Percentiles rank a stretch among this genome's conserved stretches.
These are phyloP conservation scores for Cheilosia scutellata DNA, from an alignment of 2,888 invertebrate species.

Conservation along the genomic window DNA sequence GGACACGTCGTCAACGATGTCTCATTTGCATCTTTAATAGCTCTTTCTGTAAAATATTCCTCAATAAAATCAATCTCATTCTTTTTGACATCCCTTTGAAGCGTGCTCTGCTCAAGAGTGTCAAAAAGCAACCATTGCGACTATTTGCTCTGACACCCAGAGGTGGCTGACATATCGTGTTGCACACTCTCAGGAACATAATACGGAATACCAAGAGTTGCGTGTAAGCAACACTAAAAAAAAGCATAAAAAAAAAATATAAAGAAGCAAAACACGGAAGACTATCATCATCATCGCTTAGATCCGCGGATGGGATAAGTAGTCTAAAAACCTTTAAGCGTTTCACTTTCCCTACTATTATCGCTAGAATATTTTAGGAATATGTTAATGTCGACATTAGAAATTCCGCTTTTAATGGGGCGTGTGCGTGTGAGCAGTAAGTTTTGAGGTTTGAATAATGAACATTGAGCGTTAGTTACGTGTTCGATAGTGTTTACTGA, in stretches of 20 bases:
- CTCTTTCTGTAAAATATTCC: too few species aligned
- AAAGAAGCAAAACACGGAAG: conserved; percentile 44
- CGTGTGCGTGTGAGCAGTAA: conserved; percentile 31
- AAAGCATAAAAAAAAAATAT: neutral
- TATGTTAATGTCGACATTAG: conserved; percentile 61
- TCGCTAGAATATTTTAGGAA: conserved; percentile 61
- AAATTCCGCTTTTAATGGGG: conserved; percentile 55
- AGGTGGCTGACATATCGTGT: conserved; percentile 44
- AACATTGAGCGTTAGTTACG: conserved; percentile 31
- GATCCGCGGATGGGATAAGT: conserved; percentile 6
- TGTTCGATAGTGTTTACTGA: conserved; percentile 40
- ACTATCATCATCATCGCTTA: conserved; percentile 19
- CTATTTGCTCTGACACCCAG: conserved; percentile 3
- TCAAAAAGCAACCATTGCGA: conserved; percentile 14
- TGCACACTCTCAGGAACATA: conserved; percentile 29
- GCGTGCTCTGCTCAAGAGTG: conserved; percentile 27
- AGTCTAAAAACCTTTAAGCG: conserved; percentile 48
- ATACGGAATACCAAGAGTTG: conserved; percentile 23
- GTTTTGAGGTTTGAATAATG: conserved; percentile 16
- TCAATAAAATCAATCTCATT: too few species aligned
- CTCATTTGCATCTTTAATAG: too few species aligned
- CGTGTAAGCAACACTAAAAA: conserved; percentile 40
- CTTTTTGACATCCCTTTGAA: neutral
- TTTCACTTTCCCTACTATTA: conserved; percentile 59
- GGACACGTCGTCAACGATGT: too few species aligned